A percentile compares a stretch with the other conserved stretches of the same genome.
Evolutionary conservation across 2,888 invertebrate species (phyloP).

Genomic region (Steromphala cineraria): DNA sequence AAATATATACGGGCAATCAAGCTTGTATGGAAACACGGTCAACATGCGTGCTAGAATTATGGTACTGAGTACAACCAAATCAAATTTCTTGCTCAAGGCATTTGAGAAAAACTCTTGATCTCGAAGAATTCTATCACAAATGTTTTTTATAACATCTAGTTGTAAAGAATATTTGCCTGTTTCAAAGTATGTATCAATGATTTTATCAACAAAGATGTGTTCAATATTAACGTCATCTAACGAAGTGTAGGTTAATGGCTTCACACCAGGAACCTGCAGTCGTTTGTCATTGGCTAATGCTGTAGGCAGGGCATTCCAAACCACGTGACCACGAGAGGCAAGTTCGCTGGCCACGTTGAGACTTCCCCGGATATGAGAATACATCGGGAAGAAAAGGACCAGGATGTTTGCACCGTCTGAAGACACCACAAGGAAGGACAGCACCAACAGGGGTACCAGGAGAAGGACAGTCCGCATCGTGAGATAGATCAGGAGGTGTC

Average conservation of each 20-base stretch:
- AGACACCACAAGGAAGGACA: background rate
- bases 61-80: slow-evolving; percentile 34
- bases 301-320: background rate
- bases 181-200: background rate
- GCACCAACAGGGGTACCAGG: background rate
- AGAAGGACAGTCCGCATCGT: too few relatives aligned
- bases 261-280: background rate
- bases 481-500: too few relatives aligned
- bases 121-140: background rate
- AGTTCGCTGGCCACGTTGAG: background rate
- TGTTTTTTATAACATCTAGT: background rate
- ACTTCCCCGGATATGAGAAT: background rate
- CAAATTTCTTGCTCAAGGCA: slow-evolving; percentile 18
- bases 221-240: background rate
- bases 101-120: background rate
- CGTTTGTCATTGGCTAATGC: background rate
- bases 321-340: background rate
- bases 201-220: background rate
- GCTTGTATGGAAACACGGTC: slow-evolving; percentile 26
- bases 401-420: background rate
- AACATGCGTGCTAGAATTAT: background rate
- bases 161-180: background rate
- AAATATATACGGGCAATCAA: slow-evolving; percentile 30
- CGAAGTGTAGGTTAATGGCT: background rate
- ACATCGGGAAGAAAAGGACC: background rate